These are phyloP conservation scores for Esox niger DNA, from an alignment of 2,113 vertebrate genomes.

Conservation along the genomic window DNA sequence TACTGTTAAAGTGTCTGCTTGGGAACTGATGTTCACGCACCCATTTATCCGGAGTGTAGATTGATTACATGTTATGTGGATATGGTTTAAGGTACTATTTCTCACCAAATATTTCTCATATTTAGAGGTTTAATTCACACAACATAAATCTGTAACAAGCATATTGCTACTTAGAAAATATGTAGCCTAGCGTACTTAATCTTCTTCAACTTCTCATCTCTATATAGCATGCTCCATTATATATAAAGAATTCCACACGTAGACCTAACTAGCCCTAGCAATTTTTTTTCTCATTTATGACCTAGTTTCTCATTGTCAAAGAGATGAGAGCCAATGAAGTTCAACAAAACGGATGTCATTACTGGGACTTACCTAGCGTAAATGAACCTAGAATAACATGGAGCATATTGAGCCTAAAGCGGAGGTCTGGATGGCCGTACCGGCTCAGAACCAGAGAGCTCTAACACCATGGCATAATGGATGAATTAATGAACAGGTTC, in stretches of 20 bases:
- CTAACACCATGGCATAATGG: conserved; percentile 58
- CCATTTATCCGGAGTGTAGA: conserved; percentile 20
- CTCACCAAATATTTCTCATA: conserved; percentile 49
- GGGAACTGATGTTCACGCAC: conserved; percentile 13
- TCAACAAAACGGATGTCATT: conserved; percentile 70
- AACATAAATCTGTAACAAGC: neutral
- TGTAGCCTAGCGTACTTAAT: conserved; percentile 16
- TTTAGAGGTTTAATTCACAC: conserved; percentile 17
- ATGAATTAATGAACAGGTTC: conserved; percentile 63
- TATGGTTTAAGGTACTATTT: conserved; percentile 39
- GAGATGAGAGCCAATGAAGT: conserved; percentile 74
- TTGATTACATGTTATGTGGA: conserved; percentile 26
- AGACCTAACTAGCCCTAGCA: conserved; percentile 61
- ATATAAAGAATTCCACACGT: conserved; percentile 69
- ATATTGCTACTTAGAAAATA: neutral
- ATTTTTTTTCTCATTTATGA: conserved; percentile 47
- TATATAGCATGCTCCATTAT: conserved; percentile 68
- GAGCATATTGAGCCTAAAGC: conserved; percentile 73
- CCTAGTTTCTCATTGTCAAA: conserved; percentile 12
- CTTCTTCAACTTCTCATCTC: conserved; percentile 62
- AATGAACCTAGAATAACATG: conserved; percentile 78
- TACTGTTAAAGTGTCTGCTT: conserved; percentile 30
- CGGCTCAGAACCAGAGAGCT: conserved; percentile 65
- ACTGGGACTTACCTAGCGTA: conserved; percentile 67
- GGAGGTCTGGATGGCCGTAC: conserved; percentile 47